phyloP scores from a whole-genome alignment of 2,797 vertebrate species.

The Halcyon leucocephala region DNA sequence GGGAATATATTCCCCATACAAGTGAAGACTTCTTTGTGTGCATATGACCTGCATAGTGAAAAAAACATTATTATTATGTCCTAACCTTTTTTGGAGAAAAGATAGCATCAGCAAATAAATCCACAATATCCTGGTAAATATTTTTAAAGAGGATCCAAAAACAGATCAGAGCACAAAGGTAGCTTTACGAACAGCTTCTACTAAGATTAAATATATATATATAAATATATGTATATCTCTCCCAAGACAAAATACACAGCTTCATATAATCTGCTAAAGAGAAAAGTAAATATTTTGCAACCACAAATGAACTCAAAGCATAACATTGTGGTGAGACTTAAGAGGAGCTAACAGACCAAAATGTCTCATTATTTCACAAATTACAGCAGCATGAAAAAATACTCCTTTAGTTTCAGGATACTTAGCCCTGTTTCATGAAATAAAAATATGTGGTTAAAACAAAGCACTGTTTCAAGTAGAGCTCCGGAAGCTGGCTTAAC shows the following conservation, averaged over 20 bases:
- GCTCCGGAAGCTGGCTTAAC: neutral
- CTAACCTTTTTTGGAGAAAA: neutral
- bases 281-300: conserved; percentile 65
- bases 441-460: conserved; percentile 19
- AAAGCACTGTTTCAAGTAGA: neutral
- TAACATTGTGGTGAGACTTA: conserved; percentile 68
- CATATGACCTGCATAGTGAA: neutral
- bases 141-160: conserved; percentile 33
- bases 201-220: conserved; percentile 29
- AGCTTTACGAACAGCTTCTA: conserved; percentile 25
- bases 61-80: neutral
- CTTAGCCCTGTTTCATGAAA: conserved; percentile 42
- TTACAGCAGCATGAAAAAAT: conserved; percentile 55
- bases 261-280: conserved; percentile 58
- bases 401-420: conserved; percentile 43
- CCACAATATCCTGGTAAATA: neutral
- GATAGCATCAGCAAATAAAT: neutral
- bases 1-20: neutral
- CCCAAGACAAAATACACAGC: conserved; percentile 63
- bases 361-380: conserved; percentile 68
- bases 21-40: neutral
- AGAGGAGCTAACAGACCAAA: conserved; percentile 65
- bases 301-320: conserved; percentile 71
- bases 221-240: conserved; percentile 7
- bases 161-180: neutral